phyloP scores from a whole-genome alignment of 2,888 invertebrate species.

The Caenorhabditis sp. region DNA sequence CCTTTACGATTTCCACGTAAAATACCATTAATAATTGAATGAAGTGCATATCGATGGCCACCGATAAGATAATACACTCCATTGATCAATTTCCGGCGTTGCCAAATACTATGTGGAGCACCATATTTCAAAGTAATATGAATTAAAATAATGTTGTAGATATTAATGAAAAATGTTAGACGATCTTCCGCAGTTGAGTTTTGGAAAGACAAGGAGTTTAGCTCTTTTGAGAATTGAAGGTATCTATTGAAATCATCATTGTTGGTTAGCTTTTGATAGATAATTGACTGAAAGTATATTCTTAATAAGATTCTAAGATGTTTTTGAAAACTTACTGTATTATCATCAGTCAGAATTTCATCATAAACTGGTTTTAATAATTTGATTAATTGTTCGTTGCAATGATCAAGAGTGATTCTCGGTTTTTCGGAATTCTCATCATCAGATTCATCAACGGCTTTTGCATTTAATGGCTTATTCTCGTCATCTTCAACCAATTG shows the following conservation, averaged over 20 bases:
- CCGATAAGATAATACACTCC: conserved; percentile 73
- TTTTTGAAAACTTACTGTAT: conserved; percentile 67
- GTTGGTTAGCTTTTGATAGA: conserved; percentile 72
- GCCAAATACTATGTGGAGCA: conserved; percentile 73
- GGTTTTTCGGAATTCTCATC: conserved; percentile 12
- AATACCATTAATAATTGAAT: conserved; percentile 75
- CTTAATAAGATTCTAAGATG: background rate
- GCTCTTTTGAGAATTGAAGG: conserved; percentile 70
- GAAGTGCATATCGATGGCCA: conserved; percentile 73
- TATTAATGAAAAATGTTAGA: conserved; percentile 74
- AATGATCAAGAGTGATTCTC: conserved; percentile 65
- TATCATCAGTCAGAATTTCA: conserved; percentile 70
- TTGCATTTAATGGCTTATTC: conserved; percentile 71
- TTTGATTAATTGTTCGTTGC: conserved; percentile 72
- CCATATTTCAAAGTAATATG: conserved; percentile 73
- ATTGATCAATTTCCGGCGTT: conserved; percentile 74
- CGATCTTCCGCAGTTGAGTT: conserved; percentile 56
- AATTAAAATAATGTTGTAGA: conserved; percentile 74
- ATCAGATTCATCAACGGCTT: conserved; percentile 5
- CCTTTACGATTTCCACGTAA: conserved; percentile 73
- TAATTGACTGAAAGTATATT: conserved; percentile 66
- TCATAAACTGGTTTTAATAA: conserved; percentile 72
- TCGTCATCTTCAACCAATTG: conserved; percentile 71
- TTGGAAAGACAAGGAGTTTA: conserved; percentile 69
- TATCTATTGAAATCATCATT: conserved; percentile 72